phyloP scores from a whole-genome alignment of 1,140 invertebrate genomes.

The Melipona quadrifasciata region DNA sequence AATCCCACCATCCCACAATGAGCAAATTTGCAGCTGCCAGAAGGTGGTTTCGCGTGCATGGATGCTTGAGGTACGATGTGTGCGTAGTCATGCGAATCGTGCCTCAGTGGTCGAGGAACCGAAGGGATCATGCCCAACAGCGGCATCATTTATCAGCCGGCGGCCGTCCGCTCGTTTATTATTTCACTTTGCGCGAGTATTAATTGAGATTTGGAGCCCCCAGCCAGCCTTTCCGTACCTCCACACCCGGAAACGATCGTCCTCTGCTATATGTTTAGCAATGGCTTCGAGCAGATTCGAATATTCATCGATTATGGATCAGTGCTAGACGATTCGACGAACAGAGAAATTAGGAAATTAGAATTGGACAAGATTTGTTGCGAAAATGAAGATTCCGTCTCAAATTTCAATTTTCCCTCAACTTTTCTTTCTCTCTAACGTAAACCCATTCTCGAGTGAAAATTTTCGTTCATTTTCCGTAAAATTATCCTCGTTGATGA shows the following conservation, averaged over 20 bases:
- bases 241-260: constrained; percentile 36
- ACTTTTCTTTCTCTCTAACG: not conserved
- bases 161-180: constrained; percentile 48
- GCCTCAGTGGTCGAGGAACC: constrained; percentile 10
- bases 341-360: not conserved
- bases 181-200: constrained; percentile 61
- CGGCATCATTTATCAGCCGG: constrained; percentile 60
- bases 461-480: too few species aligned
- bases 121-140: constrained; percentile 47
- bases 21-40: constrained; percentile 6
- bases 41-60: constrained; percentile 6
- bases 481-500: not conserved
- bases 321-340: not conserved
- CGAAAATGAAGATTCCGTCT: too few species aligned
- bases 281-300: not conserved
- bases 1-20: not conserved
- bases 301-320: not conserved
- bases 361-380: too few species aligned
- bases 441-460: too few species aligned
- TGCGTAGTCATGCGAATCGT: constrained; percentile 46
- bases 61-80: constrained; percentile 24
- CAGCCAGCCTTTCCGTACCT: constrained; percentile 23
- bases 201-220: constrained; percentile 62
- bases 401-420: too few species aligned
- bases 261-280: not conserved